Conservation (phyloP, 2,797 vertebrate species). For the Clarias pachynema region DNA sequence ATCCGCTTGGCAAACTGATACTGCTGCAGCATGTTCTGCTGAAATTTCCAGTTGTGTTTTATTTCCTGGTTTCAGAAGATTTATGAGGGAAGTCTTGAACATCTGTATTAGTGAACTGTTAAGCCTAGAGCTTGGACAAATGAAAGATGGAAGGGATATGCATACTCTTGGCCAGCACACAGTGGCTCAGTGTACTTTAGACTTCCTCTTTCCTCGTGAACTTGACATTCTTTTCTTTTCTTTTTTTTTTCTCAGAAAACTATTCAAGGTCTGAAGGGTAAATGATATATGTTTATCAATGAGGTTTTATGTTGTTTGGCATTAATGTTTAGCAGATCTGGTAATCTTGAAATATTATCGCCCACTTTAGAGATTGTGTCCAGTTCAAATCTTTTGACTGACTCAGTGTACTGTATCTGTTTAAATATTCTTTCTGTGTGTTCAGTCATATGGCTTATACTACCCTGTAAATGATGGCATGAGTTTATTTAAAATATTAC, state of each 20-base stretch:
- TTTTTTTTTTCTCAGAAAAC: conserved; percentile 23
- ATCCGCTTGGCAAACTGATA: conserved; percentile 38
- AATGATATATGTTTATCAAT: conserved; percentile 13
- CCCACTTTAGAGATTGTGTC: neutral
- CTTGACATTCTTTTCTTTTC: conserved; percentile 39
- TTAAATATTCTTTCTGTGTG: neutral
- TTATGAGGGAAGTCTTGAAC: conserved; percentile 49
- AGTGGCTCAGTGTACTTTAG: conserved; percentile 42
- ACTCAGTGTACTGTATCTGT: neutral
- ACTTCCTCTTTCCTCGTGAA: conserved; percentile 46
- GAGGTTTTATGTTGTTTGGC: conserved; percentile 27
- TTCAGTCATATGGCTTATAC: neutral
- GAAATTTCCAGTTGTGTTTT: conserved; percentile 46
- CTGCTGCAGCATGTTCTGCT: conserved; percentile 41
- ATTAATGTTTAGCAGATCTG: conserved; percentile 6
- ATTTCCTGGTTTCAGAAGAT: conserved; percentile 50
- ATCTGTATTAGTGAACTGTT: conserved; percentile 56
- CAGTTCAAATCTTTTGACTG: neutral
- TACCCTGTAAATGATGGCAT: neutral
- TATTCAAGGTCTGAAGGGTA: neutral
- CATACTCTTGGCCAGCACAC: conserved; percentile 38
- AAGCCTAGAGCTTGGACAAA: conserved; percentile 37
- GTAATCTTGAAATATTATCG: neutral
- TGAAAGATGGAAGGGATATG: conserved; percentile 38
- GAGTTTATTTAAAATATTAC: neutral